Base-by-base conservation (phyloP, 37 sponge, comb jelly and placozoan species). In the Cliona cf. orientalis region DNA sequence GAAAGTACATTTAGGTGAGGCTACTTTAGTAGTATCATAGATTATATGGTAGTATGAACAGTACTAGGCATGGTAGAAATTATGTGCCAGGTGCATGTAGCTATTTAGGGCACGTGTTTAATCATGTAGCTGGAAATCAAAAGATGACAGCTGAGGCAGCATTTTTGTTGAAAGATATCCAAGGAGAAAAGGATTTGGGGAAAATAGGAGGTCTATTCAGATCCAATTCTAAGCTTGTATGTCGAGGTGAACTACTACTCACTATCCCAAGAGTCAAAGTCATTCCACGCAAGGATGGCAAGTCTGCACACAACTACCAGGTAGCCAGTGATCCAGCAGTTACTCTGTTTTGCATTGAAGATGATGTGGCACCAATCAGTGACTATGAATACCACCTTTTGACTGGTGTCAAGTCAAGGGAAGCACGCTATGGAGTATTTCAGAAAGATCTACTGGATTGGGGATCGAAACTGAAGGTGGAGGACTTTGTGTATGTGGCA, bases 401-500 rank as follows among this genome's bases (percentile, higher is more conserved):
- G 71, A 46, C 42, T n/a, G 85, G 58, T 28, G 68, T 85, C 42
- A 33, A 41, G 42, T n/a, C 68, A 11, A 70, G 71, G 6, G 33
- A 21, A 5, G 78, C 33, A 2, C 68, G 85, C 0, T 70, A 40
- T 41, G 42, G 23, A 9, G 36, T 61, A 25, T 85, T 85, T 42
- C 6, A 19, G 6, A 45, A 17, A 6, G 74, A 26, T 12, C 19
- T 35, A 32, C 56, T 85, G 46, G 69, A 77, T 3, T 77, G 71
- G 77, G 85, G 85, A 4, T n/a, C 12, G 7, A 59, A 28, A 26
- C 57, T 80, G 63, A 53, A 72, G 58, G 11, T 28, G 57, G 81
- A 81, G 36, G 63, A 62, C 38, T 7, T 56, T 3, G 87, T 80
- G 36, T 80, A 72, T 62, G 81, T 87, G 7, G 26, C 7, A 21